These are phyloP conservation scores for Platyscapa corneri DNA, from an alignment of 1,140 invertebrate species.

Conservation along the genomic window DNA sequence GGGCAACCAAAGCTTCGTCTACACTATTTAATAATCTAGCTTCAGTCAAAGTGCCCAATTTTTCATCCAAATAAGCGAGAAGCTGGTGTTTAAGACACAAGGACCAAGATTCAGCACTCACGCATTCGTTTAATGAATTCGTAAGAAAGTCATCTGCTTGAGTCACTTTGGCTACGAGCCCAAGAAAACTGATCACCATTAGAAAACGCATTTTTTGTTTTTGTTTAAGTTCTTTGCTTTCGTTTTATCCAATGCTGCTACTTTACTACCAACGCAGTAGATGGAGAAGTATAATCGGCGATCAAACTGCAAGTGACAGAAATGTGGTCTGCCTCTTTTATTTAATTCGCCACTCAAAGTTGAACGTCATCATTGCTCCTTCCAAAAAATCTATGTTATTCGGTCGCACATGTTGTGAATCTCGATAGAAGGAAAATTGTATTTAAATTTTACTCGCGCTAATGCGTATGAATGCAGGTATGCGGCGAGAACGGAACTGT, in stretches of 20 bases:
- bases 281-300: conserved; percentile 65
- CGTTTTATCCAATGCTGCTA: neutral
- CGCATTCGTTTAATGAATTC: conserved; percentile 82
- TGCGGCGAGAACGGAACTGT: conserved; percentile 62
- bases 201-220: conserved; percentile 62
- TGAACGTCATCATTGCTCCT: neutral
- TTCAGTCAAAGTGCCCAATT: conserved; percentile 79
- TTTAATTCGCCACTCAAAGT: conserved; percentile 70
- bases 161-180: conserved; percentile 56
- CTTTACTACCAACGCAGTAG: conserved; percentile 17
- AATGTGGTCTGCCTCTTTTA: conserved; percentile 74
- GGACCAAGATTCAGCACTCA: conserved; percentile 78
- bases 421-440: conserved; percentile 71
- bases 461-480: conserved; percentile 1
- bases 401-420: conserved; percentile 73
- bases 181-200: conserved; percentile 48
- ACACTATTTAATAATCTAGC: conserved; percentile 77
- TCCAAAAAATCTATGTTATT: conserved; percentile 73
- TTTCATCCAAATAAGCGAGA: conserved; percentile 81
- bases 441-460: conserved; percentile 73
- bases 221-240: neutral
- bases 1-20: conserved; percentile 83
- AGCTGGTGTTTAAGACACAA: conserved; percentile 84
- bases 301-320: conserved; percentile 74
- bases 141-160: conserved; percentile 79